phyloP scores from a whole-genome alignment of 1,140 invertebrate genomes.

The Nebria ingens region DNA sequence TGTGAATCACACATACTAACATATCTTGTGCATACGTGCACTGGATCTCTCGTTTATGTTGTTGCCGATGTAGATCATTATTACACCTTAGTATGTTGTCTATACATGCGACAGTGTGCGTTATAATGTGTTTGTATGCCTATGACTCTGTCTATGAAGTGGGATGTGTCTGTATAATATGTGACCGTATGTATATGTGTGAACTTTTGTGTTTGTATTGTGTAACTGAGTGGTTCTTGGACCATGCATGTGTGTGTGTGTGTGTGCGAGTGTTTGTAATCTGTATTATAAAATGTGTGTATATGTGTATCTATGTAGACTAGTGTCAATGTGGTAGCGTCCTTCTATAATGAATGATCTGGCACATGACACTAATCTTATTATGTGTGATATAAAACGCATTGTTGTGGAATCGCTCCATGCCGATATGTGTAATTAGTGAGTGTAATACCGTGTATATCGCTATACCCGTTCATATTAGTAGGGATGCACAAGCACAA shows the following conservation, averaged over 20 bases:
- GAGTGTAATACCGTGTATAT: not conserved
- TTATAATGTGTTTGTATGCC: no score
- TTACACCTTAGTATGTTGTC: not conserved
- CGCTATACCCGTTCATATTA: no score
- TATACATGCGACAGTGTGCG: no score
- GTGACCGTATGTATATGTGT: no score
- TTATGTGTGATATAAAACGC: conserved; percentile 8
- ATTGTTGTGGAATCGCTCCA: conserved; percentile 1
- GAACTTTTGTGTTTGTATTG: no score
- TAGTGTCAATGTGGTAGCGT: not conserved
- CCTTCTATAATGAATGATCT: not conserved
- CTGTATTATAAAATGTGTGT: not conserved
- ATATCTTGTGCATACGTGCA: no score
- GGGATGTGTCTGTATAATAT: no score
- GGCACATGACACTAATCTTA: conserved; percentile 2
- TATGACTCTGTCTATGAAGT: no score
- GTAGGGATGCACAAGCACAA: no score
- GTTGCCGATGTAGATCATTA: not conserved
- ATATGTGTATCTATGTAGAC: not conserved
- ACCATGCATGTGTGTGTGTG: not conserved
- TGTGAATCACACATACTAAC: no score
- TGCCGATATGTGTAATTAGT: conserved; percentile 7
- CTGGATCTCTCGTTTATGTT: no score
- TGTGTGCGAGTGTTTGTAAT: not conserved
- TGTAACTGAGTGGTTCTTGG: no score